Evolutionary conservation across 2,888 invertebrate genomes (phyloP), one percentile per base, ranked within the genome.

Genomic region (Meiosimyza decipiens): DNA sequence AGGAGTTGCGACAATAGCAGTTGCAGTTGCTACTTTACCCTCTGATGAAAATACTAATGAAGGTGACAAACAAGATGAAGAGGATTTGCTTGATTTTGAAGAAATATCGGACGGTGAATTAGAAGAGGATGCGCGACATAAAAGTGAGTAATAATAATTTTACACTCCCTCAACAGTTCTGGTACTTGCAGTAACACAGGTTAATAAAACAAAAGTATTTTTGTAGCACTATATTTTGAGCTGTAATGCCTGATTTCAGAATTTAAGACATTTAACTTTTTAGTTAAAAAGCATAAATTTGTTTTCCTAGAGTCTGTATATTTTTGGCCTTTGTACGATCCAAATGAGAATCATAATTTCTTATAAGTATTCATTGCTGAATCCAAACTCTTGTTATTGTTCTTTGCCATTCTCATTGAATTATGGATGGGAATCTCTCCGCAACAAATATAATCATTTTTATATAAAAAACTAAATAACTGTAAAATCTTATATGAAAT

Each of bases 101-200:
- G 95, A 95, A 88, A 95, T 95, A 81, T 95, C 95, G 16, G 95
- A 96, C 85, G 95, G 95, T 68, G 96, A 96, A 86, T 87, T 95
- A 51, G 95, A 96, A 84, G 95, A 96, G 84, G 95, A 95, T 83
- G 94, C 95, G 80, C 90, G 93, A 15, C 77, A 91, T 89, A 86
- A 92, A 81, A 84, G 84, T 84, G 75, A 77, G 57, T 47, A 22
- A 28, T 49, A 2, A 18, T 11, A 33, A 57, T 28, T 2, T 16
- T 9, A 52, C 9, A 49, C 13, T 7, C 16, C 40, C 28, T 3
- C 3, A 22, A 3, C 28, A 3, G 28, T 28, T 28, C 28, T 28
- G 28, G 28, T 28, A 28, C 4, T 28, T 28, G 3, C 28, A 4
- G 4, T 28, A 3, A 3, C 28, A 3, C 4, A 28, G 28, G 28